Conservation (phyloP, 2,113 vertebrate genomes). For the Siphamia tubifer region DNA sequence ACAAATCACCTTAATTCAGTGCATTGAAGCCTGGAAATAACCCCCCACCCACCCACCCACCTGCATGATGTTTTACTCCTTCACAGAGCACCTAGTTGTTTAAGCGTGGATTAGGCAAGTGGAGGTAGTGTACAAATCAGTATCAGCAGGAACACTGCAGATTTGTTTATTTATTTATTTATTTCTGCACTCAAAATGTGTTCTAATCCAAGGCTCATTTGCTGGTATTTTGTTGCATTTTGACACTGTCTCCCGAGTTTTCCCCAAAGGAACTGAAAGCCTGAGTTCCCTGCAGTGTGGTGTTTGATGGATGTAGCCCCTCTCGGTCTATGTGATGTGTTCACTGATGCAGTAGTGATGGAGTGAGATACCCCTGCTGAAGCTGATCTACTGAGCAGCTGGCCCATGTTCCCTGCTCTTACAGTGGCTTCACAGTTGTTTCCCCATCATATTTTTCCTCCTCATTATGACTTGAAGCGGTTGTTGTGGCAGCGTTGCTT, state of each 20-base stretch:
- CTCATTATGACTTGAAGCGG: constrained; percentile 46
- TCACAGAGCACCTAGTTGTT: constrained; percentile 4
- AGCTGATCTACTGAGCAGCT: constrained; percentile 62
- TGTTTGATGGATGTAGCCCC: constrained; percentile 65
- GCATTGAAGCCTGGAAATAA: constrained; percentile 3
- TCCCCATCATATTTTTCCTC: constrained; percentile 33
- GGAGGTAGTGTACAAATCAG: neutral
- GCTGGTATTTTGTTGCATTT: constrained; percentile 58
- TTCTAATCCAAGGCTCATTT: constrained; percentile 43
- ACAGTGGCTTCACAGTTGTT: constrained; percentile 44
- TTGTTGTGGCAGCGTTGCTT: constrained; percentile 35
- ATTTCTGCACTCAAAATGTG: constrained; percentile 24
- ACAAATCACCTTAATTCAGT: constrained; percentile 16
- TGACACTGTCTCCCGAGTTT: constrained; percentile 37
- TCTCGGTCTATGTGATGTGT: constrained; percentile 45
- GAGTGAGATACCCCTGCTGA: constrained; percentile 59
- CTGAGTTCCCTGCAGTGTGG: constrained; percentile 27
- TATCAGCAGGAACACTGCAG: constrained; percentile 9
- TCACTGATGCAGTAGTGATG: constrained; percentile 61
- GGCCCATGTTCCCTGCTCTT: constrained; percentile 26
- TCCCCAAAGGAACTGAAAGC: constrained; percentile 45
- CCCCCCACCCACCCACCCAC: neutral
- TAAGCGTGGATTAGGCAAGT: neutral
- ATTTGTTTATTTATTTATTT: neutral
- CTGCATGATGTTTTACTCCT: neutral